Evolutionary conservation across 2,113 vertebrate genomes (phyloP).

Genomic region (Xiphias gladius): DNA sequence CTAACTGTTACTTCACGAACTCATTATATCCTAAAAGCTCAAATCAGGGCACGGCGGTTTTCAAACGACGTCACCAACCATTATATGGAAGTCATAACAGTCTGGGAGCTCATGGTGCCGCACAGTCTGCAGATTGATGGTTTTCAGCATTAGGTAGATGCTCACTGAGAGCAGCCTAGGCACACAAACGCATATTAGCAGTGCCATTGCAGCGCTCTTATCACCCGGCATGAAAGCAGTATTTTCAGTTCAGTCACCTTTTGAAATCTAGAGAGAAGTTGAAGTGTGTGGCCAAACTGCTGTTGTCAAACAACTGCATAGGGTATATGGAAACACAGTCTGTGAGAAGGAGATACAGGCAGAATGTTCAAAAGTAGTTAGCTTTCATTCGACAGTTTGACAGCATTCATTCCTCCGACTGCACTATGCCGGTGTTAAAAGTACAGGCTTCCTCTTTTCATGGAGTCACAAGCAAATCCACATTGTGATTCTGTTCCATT

Average conservation of each 20-base stretch:
- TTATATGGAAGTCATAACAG: slow-evolving; percentile 92
- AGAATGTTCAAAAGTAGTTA: not conserved
- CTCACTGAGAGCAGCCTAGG: slow-evolving; percentile 90
- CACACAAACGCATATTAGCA: slow-evolving; percentile 37
- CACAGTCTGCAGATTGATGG: slow-evolving; percentile 95
- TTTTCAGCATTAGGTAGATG: slow-evolving; percentile 91
- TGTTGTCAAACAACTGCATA: slow-evolving; percentile 51
- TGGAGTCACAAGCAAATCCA: slow-evolving; percentile 43
- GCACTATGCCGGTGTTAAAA: not conserved
- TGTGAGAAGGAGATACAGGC: slow-evolving; percentile 66
- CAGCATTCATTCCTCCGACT: not conserved
- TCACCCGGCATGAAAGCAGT: not conserved
- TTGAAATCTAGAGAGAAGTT: slow-evolving; percentile 93
- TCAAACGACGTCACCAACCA: slow-evolving; percentile 77
- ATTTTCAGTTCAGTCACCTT: slow-evolving; percentile 83
- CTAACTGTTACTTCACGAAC: not conserved
- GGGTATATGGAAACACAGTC: slow-evolving; percentile 91
- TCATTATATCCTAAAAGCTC: not conserved
- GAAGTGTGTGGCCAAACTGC: slow-evolving; percentile 68
- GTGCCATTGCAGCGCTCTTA: not conserved
- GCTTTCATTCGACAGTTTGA: not conserved
- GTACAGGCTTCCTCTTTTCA: slow-evolving; percentile 61
- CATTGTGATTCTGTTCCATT: slow-evolving; percentile 64
- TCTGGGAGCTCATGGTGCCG: slow-evolving; percentile 94
- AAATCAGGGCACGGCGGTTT: not conserved